These are phyloP conservation scores for Henicopernis longicauda DNA, from an alignment of 2,113 vertebrate genomes.

Conservation along the genomic window DNA sequence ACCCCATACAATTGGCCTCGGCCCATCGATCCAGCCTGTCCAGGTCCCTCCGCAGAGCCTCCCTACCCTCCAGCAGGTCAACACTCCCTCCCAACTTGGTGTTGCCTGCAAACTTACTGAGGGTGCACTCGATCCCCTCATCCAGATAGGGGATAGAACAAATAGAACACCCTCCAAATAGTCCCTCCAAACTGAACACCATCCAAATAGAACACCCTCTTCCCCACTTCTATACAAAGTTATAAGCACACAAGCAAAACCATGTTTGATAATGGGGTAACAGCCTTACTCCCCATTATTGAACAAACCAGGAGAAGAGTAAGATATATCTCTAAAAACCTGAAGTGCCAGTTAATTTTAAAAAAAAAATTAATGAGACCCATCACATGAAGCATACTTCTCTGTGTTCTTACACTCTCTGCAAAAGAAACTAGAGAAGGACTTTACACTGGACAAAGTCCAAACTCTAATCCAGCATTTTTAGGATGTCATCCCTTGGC, in stretches of 20 bases:
- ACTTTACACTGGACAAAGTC: rapidly evolving
- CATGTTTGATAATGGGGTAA: rapidly evolving
- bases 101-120: no score
- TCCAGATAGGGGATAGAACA: no score
- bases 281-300: not conserved
- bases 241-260: not conserved
- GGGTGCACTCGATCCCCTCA: no score
- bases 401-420: not conserved
- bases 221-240: not conserved
- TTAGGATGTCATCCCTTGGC: not conserved
- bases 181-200: no score
- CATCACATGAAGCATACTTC: rapidly evolving
- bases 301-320: not conserved
- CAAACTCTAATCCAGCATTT: not conserved
- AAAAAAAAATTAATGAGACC: not conserved
- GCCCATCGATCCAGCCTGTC: no score
- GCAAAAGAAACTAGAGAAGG: not conserved
- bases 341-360: not conserved
- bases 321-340: no score
- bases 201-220: not conserved
- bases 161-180: no score
- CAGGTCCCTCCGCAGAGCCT: not conserved
- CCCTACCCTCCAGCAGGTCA: no score
- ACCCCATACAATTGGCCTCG: no score
- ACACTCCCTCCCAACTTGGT: no score